Percentiles rank a stretch among this genome's conserved stretches.
phyloP scores from a whole-genome alignment of 1,140 invertebrate species.

The Apis cerana region DNA sequence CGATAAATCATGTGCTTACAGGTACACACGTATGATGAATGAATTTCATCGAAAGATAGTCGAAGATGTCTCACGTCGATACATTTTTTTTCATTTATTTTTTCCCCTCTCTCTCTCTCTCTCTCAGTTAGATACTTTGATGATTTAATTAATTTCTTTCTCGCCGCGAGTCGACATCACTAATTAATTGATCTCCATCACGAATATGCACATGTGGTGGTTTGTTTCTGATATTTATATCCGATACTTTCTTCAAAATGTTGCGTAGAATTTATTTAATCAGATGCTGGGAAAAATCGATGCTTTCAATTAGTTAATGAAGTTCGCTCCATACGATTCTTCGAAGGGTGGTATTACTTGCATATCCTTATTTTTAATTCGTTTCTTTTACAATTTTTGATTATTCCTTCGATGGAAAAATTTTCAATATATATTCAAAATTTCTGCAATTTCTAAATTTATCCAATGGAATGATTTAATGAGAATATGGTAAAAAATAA shows the following conservation, averaged over 20 bases:
- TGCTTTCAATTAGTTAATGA: conserved; percentile 25
- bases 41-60: not conserved
- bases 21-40: not conserved
- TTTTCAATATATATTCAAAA: too few species aligned
- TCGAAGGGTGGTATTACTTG: not conserved
- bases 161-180: not conserved
- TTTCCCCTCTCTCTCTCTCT: not conserved
- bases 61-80: too few species aligned
- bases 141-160: conserved; percentile 22
- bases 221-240: not conserved
- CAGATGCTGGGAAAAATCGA: not conserved
- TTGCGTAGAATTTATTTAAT: not conserved
- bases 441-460: too few species aligned
- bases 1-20: not conserved
- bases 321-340: not conserved
- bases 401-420: not conserved
- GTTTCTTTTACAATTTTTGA: not conserved
- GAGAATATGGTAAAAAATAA: too few species aligned
- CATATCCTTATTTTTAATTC: not conserved
- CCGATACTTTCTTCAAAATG: not conserved
- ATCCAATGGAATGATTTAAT: too few species aligned
- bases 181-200: not conserved
- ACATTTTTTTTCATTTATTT: not conserved
- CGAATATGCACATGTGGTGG: too few species aligned
- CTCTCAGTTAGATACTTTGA: not conserved